These are phyloP conservation scores for Zaprionus ornatus DNA, from an alignment of 1,140 invertebrate genomes.

Conservation along the genomic window DNA sequence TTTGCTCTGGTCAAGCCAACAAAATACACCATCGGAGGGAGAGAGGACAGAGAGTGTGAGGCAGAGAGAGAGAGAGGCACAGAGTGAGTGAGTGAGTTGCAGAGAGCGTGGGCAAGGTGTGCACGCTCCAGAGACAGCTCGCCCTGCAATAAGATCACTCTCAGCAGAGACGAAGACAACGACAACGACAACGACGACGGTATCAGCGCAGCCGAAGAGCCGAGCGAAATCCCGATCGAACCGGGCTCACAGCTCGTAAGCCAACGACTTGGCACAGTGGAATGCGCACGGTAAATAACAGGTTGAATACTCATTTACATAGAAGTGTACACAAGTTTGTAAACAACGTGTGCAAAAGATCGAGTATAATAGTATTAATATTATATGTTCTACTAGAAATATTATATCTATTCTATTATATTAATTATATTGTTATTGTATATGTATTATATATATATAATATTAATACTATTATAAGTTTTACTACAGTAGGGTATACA, in stretches of 20 bases:
- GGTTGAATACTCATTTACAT: background rate
- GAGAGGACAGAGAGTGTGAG: background rate
- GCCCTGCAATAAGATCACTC: slow-evolving; percentile 68
- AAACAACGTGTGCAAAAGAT: background rate
- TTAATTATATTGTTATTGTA: too few species aligned
- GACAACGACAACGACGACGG: slow-evolving; percentile 11
- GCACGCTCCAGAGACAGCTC: background rate
- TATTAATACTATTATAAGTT: background rate
- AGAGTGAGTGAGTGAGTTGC: slow-evolving; percentile 14
- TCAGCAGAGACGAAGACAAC: slow-evolving; percentile 1
- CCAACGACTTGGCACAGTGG: slow-evolving; percentile 36
- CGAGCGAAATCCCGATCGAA: background rate
- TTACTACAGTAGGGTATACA: background rate
- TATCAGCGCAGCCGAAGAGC: slow-evolving; percentile 39
- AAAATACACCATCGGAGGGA: slow-evolving; percentile 5
- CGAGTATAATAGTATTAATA: background rate
- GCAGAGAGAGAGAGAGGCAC: background rate
- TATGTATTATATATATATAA: background rate
- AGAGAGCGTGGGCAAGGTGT: background rate
- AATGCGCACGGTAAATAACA: background rate
- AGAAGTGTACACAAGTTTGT: too few species aligned
- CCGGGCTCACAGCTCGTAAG: background rate
- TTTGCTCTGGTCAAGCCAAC: slow-evolving; percentile 53
- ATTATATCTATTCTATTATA: background rate
- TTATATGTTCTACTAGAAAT: background rate